These are phyloP conservation scores for Oscheius sp. DNA, from an alignment of 2,888 invertebrate species.

Conservation along the genomic window DNA sequence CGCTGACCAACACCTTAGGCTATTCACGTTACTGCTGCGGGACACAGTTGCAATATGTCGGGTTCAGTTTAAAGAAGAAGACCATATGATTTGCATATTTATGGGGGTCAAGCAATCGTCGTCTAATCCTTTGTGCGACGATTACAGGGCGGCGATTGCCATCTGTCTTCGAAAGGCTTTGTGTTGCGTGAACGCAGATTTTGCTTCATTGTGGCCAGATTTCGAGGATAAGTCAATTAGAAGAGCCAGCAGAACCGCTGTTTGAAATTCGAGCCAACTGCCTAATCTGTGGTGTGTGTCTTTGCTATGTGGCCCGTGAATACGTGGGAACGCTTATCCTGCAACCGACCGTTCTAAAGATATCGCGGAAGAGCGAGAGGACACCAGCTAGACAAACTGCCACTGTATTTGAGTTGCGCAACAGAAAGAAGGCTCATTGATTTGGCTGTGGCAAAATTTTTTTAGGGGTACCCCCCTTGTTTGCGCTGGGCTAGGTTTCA, in stretches of 20 bases:
- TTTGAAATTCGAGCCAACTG: slow-evolving; percentile 31
- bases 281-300: slow-evolving; percentile 28
- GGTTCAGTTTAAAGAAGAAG: slow-evolving; percentile 8
- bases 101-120: slow-evolving; percentile 36
- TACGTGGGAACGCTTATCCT: background rate
- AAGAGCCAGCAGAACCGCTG: slow-evolving; percentile 14
- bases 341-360: background rate
- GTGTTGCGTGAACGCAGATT: slow-evolving; percentile 33
- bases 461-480: slow-evolving; percentile 12
- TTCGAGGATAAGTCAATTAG: slow-evolving; percentile 36
- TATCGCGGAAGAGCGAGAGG: background rate
- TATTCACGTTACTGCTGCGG: background rate
- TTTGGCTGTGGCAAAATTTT: slow-evolving; percentile 23
- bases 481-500: slow-evolving; percentile 34
- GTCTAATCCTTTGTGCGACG: slow-evolving; percentile 37
- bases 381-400: slow-evolving; percentile 30
- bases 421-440: slow-evolving; percentile 10
- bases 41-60: background rate
- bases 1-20: background rate
- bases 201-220: slow-evolving; percentile 18
- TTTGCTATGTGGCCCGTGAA: background rate
- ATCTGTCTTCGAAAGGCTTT: slow-evolving; percentile 34
- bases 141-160: slow-evolving; percentile 40
- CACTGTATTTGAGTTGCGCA: slow-evolving; percentile 35
- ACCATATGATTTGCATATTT: slow-evolving; percentile 33